Base-by-base conservation (phyloP, 1,140 invertebrate genomes). In the Meloidogyne hapla region DNA sequence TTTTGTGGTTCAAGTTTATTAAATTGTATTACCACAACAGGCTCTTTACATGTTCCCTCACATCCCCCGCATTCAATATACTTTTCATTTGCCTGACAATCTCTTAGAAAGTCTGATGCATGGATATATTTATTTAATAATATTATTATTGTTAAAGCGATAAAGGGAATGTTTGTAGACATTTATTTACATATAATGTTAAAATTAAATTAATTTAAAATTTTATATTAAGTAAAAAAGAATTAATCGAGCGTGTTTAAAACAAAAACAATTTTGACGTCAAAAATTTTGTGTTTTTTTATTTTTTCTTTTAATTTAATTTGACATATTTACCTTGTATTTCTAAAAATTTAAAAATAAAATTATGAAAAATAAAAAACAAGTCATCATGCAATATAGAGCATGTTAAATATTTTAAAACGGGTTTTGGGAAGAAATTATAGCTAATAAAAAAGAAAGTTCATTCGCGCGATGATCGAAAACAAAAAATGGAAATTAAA, bases 61-160 rank as follows among this genome's bases (percentile, higher is more conserved):
- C 71, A 73, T 9, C 40, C 64, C 9, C 71, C 71, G 38, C 71
- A 73, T 21, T 73, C 21, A 23, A 73, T 65, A 12, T 63, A 73
- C 38, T 64, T 23, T 21, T 73, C 71, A 38, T 73, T 73, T 13
- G 56, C 71, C 21, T 73, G 71, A 21, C 71, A 73, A 63, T 73
- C 71, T 45, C 18, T 67, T 5, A 67, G 65, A 42, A 25, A 67
- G n/a, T 56, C 48, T 56, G 48, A 56, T n/a, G 48, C 18, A 56
- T 56, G n/a, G n/a, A n/a, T n/a, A 56, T 5, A 8, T 56, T 56
- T 56, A 56, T 56, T 56, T n/a, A n/a, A 1, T n/a, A 6, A n/a
- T 48, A 48, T 18, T 18, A 48, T 18, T n/a, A n/a, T n/a, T n/a
- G n/a, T n/a, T n/a, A n/a, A n/a, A 18, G 15, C 3, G 18, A 5